A percentile compares a stretch with the other conserved stretches of the same genome.
phyloP scores from a whole-genome alignment of 2,797 vertebrate genomes.

The Oryzias sinensis region DNA sequence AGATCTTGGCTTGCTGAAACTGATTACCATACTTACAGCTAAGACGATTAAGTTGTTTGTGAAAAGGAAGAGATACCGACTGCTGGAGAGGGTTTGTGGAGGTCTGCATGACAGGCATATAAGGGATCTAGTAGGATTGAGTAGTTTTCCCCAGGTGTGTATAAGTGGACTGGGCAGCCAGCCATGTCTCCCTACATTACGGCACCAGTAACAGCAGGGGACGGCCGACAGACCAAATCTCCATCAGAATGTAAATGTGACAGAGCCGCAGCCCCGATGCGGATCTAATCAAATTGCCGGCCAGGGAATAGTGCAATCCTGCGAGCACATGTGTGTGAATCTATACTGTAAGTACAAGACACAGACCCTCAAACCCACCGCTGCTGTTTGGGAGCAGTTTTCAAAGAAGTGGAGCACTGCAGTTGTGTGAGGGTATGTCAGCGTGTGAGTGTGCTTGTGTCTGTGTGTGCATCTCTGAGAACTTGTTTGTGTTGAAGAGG shows the following conservation, averaged over 20 bases:
- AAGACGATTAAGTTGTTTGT: conserved; percentile 65
- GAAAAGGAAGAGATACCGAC: conserved; percentile 12
- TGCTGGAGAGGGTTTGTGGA: conserved; percentile 12
- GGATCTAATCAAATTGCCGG: conserved; percentile 68
- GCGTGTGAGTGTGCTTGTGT: conserved; percentile 3
- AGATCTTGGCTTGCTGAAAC: conserved; percentile 36
- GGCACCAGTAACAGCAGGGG: conserved; percentile 73
- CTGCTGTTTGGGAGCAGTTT: conserved; percentile 47
- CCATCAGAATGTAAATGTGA: conserved; percentile 75
- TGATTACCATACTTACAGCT: conserved; percentile 52
- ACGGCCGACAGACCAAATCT: conserved; percentile 72
- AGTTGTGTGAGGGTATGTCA: conserved; percentile 23
- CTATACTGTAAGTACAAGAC: conserved; percentile 41
- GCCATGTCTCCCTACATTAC: conserved; percentile 76
- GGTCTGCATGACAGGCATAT: conserved; percentile 53
- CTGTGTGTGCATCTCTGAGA: conserved; percentile 9
- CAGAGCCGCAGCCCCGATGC: conserved; percentile 59
- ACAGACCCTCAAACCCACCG: conserved; percentile 22
- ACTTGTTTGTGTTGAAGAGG: conserved; percentile 57
- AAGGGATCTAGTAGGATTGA: conserved; percentile 60
- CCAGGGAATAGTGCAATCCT: conserved; percentile 50
- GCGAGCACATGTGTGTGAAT: conserved; percentile 25
- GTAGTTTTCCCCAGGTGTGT: conserved; percentile 72
- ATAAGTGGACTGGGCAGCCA: conserved; percentile 73
- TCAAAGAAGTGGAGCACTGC: conserved; percentile 64